phyloP scores from a whole-genome alignment of 2,888 invertebrate genomes.

The Amphipyra berbera region DNA sequence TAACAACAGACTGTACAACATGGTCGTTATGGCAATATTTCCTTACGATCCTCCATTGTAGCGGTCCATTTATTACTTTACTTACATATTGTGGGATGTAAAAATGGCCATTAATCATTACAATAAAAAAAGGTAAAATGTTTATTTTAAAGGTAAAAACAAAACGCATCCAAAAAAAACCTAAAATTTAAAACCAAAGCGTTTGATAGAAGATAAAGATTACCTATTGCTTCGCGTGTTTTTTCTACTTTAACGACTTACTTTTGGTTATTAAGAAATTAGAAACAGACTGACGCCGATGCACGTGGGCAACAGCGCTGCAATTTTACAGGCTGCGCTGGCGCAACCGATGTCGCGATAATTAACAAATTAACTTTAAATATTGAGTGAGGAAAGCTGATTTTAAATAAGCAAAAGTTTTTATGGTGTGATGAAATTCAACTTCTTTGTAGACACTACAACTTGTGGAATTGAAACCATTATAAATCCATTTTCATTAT shows the following conservation, averaged over 20 bases:
- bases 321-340: constrained; percentile 35
- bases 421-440: constrained; percentile 10
- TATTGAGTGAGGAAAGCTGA: constrained; percentile 20
- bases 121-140: too few species aligned
- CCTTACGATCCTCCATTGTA: too few species aligned
- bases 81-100: too few species aligned
- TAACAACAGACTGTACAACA: too few species aligned
- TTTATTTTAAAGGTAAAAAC: too few species aligned
- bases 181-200: neutral
- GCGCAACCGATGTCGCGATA: constrained; percentile 40
- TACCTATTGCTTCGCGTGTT: neutral
- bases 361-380: constrained; percentile 43
- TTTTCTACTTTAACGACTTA: constrained; percentile 4
- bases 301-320: constrained; percentile 10
- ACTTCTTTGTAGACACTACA: neutral
- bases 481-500: too few species aligned
- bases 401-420: constrained; percentile 26
- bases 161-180: too few species aligned
- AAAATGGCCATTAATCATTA: too few species aligned
- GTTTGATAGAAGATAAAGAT: neutral
- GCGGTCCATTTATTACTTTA: too few species aligned
- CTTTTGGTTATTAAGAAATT: constrained; percentile 24
- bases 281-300: constrained; percentile 4
- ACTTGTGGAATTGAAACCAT: neutral
- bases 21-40: too few species aligned